Base-by-base conservation (phyloP, 2,888 invertebrate genomes). In the Apodemia zela region DNA sequence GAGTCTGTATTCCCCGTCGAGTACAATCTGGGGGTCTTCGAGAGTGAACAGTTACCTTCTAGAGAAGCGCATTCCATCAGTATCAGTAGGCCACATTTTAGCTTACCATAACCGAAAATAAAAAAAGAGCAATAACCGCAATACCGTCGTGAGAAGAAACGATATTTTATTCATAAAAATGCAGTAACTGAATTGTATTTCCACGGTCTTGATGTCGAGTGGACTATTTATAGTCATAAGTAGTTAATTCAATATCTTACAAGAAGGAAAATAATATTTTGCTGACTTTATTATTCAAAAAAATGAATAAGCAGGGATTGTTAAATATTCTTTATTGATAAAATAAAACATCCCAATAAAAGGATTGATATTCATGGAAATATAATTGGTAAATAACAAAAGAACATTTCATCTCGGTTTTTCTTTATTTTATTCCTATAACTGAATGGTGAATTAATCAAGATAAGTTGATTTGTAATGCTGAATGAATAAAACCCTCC, bases 381-480 rank as follows among this genome's bases (percentile, higher is more conserved):
- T 47, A 47, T 47, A 17, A 47, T 47, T 47, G 45, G 2, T 8
- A 15, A 17, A 47, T 47, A 15, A 47, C 45, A 47, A 47, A 8
- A 47, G 45, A 47, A 47, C 17, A 8, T 17, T 47, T 47, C 38
- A 18, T 11, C 38, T 59, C 59, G 17, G 18, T n/a, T 33, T 38
- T n/a, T 11, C 38, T 18, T 59, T 59, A 59, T 38, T 38, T 45
- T 45, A 60, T 47, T 60, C 17, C 17, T 47, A 42, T 47, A 17
- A 8, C 47, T 47, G 47, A 47, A 47, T 47, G 17, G 47, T 47
- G 47, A 47, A 47, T 47, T 17, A 47, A 47, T 47, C 17, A 47
- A 47, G 47, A 47, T 17, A 47, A 47, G 47, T 47, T 47, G 47
- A 47, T 47, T 47, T 47, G 47, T 47, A 47, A 47, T 47, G 8